Base-by-base conservation (phyloP, 1,140 invertebrate species). In the Lordiphosa clarofinis region DNA sequence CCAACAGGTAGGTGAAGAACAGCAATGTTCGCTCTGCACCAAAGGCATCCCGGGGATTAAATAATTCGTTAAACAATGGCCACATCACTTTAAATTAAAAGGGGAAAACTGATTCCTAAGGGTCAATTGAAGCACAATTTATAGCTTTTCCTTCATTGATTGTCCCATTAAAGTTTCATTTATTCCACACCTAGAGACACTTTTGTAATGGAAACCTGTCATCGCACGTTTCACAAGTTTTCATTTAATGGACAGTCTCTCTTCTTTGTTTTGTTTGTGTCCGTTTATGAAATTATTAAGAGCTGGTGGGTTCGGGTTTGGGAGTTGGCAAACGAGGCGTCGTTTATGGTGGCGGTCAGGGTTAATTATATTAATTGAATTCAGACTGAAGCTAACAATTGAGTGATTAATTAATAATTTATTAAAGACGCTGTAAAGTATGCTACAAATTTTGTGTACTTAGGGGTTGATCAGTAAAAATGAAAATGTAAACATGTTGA, bases 281-380 rank as follows among this genome's bases (percentile, higher is more conserved):
- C 42, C 37, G 38, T 21, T 48, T 82, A 68, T 75, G 62, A 82
- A 82, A 75, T 72, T 72, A 68, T 68, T 68, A 64, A 64, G 53
- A 39, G 56, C 15, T n/a, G 9, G 5, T n/a, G 21, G 39, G 24
- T 28, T 4, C 4, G 43, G 13, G 13, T 11, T 10, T 24, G 12
- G 19, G n/a, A 46, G 35, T 15, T 38, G 35, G 48, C 28, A 46
- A 50, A 40, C 12, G 36, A 11, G 21, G 21, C 21, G 21, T 21
- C 43, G 19, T 12, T 13, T 54, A 53, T 33, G 35, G 35, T 10
- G 8, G 9, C 3, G 63, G 64, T 50, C 15, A 38, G 15, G 43
- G 49, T 50, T 81, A 74, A 81, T 81, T 81, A 75, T 59, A 56
- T 74, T 73, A 82, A 82, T 84, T 73, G 78, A 62, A 57, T 62